These are phyloP conservation scores for Buphagus erythrorhynchus DNA, from an alignment of 2,797 vertebrate species.

Conservation along the genomic window DNA sequence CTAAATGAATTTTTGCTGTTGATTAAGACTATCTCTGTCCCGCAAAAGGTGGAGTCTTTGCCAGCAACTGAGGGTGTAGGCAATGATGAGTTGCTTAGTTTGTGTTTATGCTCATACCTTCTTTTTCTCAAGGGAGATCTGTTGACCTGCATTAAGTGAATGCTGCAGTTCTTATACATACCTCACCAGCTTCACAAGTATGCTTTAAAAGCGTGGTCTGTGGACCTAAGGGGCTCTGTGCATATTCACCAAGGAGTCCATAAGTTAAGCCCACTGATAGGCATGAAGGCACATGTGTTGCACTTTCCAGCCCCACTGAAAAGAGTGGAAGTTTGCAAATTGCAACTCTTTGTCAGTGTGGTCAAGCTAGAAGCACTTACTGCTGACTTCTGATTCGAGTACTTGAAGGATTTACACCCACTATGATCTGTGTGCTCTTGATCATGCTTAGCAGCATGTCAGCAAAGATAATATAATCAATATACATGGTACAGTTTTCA, in stretches of 20 bases:
- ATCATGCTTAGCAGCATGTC: not conserved
- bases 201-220: not conserved
- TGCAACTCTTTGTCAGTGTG: not conserved
- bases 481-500: not conserved
- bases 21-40: constrained; percentile 50
- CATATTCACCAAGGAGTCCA: not conserved
- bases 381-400: not conserved
- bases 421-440: not conserved
- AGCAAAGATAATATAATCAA: not conserved
- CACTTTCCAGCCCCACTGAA: not conserved
- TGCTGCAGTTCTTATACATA: not conserved
- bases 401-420: not conserved
- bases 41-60: constrained; percentile 47
- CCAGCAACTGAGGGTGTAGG: constrained; percentile 52
- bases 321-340: not conserved
- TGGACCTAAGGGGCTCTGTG: not conserved
- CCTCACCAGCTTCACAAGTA: not conserved
- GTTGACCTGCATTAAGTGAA: not conserved
- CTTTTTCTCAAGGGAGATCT: not conserved
- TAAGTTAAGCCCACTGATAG: not conserved
- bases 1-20: constrained; percentile 56
- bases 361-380: not conserved
- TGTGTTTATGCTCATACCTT: not conserved
- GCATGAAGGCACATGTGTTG: not conserved
- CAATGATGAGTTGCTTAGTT: not conserved